phyloP scores from a whole-genome alignment of 2,888 invertebrate genomes.

The Panorpa germanica region DNA sequence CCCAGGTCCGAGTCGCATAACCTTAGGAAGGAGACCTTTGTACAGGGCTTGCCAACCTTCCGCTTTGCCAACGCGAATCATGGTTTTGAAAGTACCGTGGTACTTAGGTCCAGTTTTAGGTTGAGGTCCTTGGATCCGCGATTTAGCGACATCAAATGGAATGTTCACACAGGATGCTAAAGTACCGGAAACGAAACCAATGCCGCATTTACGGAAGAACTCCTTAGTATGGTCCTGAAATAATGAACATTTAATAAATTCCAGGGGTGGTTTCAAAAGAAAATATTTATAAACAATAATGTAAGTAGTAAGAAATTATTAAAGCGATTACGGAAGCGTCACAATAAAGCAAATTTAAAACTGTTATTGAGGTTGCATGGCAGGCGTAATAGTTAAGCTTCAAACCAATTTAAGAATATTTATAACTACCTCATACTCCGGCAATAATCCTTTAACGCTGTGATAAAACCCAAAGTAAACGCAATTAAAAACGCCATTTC shows the following conservation, averaged over 20 bases:
- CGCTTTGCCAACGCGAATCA: conserved; percentile 56
- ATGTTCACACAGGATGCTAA: conserved; percentile 77
- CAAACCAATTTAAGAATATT: background rate
- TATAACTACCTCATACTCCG: conserved; percentile 37
- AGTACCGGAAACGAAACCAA: conserved; percentile 77
- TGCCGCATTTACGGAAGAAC: conserved; percentile 53
- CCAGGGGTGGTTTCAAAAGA: background rate
- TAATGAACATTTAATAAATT: conserved; percentile 6
- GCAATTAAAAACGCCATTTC: conserved; percentile 86
- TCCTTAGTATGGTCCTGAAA: conserved; percentile 45
- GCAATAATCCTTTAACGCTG: conserved; percentile 60
- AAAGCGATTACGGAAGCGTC: no score
- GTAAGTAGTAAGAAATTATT: no score
- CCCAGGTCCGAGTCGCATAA: conserved; percentile 80
- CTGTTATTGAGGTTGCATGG: no score
- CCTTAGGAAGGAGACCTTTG: conserved; percentile 81
- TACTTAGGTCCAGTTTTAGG: conserved; percentile 57
- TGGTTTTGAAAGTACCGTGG: conserved; percentile 50
- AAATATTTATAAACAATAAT: no score
- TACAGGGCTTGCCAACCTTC: conserved; percentile 83
- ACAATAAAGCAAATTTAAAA: no score
- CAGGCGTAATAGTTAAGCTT: background rate
- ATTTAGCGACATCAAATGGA: conserved; percentile 93
- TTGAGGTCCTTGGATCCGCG: conserved; percentile 86
- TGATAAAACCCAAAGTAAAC: conserved; percentile 93